Evolutionary conservation across 2,888 invertebrate species (phyloP), one percentile per base, ranked within the genome.

Genomic region (Andrena fulva): DNA sequence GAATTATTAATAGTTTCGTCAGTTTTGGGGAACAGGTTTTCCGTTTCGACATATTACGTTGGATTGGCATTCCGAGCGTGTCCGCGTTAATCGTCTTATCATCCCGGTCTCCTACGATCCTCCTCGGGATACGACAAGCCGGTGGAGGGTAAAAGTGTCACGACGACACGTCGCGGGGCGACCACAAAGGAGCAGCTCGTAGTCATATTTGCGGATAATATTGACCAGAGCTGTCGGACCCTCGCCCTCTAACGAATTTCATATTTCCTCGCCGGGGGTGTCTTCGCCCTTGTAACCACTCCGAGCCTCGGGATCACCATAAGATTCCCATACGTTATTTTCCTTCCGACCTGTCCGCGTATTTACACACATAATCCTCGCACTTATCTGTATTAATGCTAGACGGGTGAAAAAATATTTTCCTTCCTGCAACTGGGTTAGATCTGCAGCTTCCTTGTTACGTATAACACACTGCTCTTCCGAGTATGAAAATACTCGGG

Each of bases 181-280:
- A 71, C 73, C 83, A 68, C 75, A 71, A 80, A 74, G 80, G 78
- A 84, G 69, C 79, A 77, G 80, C 85, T 87, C 81, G 78, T 66
- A 87, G 85, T 87, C 80, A 91, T 92, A 91, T 92, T 92, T 92
- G 91, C 90, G 84, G 89, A 91, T 91, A 89, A 91, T 91, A 91
- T 92, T 92, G 91, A 90, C 91, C 86, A 84, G 86, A 86, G 84
- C 86, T 87, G 89, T 89, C 90, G 81, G 88, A 88, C 89, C 86
- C 88, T 85, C 85, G 71, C 80, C 84, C 87, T 85, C 77, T 82
- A 76, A 86, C 87, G 81, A 87, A 89, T 85, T 90, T 87, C 87
- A 82, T 87, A 85, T 87, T 84, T 89, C 82, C 81, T 69, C 78
- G 31, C 27, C 69, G 27, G 60, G 77, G 79, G 76, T 69, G 80